Base-by-base conservation (phyloP, 2,797 vertebrate species). In the Phoxinus dragarum region DNA sequence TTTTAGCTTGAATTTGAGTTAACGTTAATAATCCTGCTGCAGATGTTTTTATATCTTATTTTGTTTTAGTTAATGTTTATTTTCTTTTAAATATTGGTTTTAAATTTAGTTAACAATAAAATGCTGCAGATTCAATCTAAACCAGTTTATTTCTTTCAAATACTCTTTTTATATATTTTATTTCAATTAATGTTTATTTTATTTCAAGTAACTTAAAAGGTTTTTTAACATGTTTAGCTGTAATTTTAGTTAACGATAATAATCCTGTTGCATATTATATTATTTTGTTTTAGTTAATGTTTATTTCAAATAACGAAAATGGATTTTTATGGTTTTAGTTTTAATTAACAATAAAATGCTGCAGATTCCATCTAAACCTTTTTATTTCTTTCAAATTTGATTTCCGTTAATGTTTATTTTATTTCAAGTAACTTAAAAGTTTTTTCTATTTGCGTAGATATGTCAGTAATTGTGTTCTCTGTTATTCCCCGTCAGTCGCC, bases 401-500 rank as follows among this genome's bases (percentile, higher is more conserved):
- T 27, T 27, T 27, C 27, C 1, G 27, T 27, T 27, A 27, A 27
- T 27, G 27, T 27, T 27, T 27, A 27, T 27, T 27, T 27, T 27
- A 27, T 27, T 27, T 27, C 27, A 27, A 27, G 27, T 27, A 27
- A 27, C 27, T 27, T 27, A 27, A 27, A 27, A 27, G 27, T 27
- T 27, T 27, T 27, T 27, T 27, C 27, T 27, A 27, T 27, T 27
- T 27, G 27, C 27, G 27, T 27, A 27, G 27, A 27, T 34, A 5
- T 44, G 7, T 23, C 14, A 64, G 31, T 79, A 0, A 73, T 49
- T 5, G 21, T 34, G 12, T 76, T 14, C 19, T 52, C 23, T 73
- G 40, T 73, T 78, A 38, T 78, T 74, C 3, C 5, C 14, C 81
- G 89, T 47, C 93, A 99, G 98, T 99, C 97, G 89, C 98, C 98